Base-by-base conservation (phyloP, 2,113 vertebrate genomes). In the Channa argus region DNA sequence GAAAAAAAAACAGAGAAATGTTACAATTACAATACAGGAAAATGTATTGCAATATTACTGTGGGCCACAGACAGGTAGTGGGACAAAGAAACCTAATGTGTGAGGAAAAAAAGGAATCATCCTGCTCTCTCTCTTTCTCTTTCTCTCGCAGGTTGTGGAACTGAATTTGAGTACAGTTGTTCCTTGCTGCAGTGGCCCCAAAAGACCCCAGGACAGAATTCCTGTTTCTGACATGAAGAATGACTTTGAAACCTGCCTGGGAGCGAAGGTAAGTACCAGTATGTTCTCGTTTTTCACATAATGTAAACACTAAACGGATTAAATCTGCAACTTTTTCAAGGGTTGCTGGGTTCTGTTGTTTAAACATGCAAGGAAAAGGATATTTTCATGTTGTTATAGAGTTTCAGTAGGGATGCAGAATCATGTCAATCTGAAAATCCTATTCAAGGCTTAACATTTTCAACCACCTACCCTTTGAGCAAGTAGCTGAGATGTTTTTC, bases 131-230 rank as follows among this genome's bases (percentile, higher is more conserved):
- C 39, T 5, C 6, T 15, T 5, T 5, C 2, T 12, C 11, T 49
- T 1, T 15, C 6, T 55, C 37, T 46, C 6, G 61, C 55, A 94
- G 93, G 86, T 94, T 0, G 65, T 91, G 5, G 91, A 90, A 80
- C 77, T 99, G 88, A 96, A 98, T 83, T 94, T 99, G 34, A 87
- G 83, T 44, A 91, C 94, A 0, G 97, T 99, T 3, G 96, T 96
- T 13, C 96, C 98, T 0, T 99, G 97, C 90, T 99, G 97, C 85
- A 99, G 98, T 8, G 98, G 97, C 61, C 98, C 98, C 11, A 99
- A 99, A 86, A 93, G 98, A 80, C 98, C 98, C 36, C 98, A 99
- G 84, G 97, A 99, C 92, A 96, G 95, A 87, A 94, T 99, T 3
- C 66, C 95, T 0, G 93, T 99, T 45, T 95, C 96, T 0, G 95